A percentile compares a stretch with the other conserved stretches of the same genome.
Evolutionary conservation across 2,888 invertebrate species (phyloP).

Genomic region (Coleophora flavipennella): DNA sequence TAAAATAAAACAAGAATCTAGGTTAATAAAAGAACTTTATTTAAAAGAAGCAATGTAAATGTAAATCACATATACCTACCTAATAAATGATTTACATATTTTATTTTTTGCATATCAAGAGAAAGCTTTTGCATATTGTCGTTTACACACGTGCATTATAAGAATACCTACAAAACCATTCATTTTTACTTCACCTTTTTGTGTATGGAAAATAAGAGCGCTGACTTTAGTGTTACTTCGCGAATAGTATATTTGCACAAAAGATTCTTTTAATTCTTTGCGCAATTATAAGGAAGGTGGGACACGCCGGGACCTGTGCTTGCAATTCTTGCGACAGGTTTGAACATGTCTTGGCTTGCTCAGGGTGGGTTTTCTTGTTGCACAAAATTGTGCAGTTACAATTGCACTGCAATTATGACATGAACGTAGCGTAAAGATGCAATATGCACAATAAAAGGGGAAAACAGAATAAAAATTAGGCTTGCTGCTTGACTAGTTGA

Average conservation of each 20-base stretch:
- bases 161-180: constrained; percentile 23
- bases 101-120: not conserved
- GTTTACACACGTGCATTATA: constrained; percentile 32
- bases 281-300: constrained; percentile 17
- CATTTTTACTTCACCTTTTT: constrained; percentile 25
- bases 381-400: not conserved
- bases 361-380: constrained; percentile 17
- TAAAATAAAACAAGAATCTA: too few species aligned
- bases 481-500: too few species aligned
- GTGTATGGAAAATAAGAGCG: constrained; percentile 1
- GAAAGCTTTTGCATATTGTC: constrained; percentile 15
- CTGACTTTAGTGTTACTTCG: constrained; percentile 13
- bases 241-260: constrained; percentile 14
- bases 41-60: too few species aligned
- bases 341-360: constrained; percentile 30
- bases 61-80: too few species aligned
- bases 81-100: too few species aligned
- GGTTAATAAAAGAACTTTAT: too few species aligned
- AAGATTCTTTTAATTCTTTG: constrained; percentile 3
- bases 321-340: constrained; percentile 41
- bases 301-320: constrained; percentile 38
- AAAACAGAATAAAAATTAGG: too few species aligned
- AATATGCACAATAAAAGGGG: too few species aligned
- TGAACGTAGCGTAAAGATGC: not conserved
- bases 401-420: not conserved